Percentiles rank a stretch among this genome's conserved stretches.
phyloP scores from a whole-genome alignment of 92 coral and sea anemone genomes.

The Porites evermanni region DNA sequence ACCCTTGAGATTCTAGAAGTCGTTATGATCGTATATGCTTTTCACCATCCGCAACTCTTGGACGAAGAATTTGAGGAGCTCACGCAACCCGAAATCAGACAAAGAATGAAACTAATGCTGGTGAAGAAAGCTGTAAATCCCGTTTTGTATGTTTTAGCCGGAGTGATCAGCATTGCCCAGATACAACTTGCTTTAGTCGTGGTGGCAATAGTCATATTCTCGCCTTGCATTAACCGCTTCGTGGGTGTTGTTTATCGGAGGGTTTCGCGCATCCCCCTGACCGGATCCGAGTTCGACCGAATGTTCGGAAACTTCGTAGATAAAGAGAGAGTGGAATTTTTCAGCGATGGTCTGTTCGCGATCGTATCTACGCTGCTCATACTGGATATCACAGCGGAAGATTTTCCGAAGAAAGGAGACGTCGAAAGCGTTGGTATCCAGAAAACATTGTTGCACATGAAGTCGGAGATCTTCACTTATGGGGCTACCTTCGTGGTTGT shows the following conservation, averaged over 20 bases:
- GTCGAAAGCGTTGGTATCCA: constrained; percentile 76
- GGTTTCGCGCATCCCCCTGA: constrained; percentile 66
- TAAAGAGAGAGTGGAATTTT: constrained; percentile 96
- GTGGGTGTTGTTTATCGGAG: constrained; percentile 82
- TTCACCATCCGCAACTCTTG: constrained; percentile 76
- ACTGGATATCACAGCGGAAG: constrained; percentile 91
- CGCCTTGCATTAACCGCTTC: constrained; percentile 89
- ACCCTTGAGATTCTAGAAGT: constrained; percentile 84
- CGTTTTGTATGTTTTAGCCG: constrained; percentile 77
- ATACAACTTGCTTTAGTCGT: constrained; percentile 77
- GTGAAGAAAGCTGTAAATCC: constrained; percentile 87
- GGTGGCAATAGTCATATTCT: constrained; percentile 78
- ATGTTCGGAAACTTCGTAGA: constrained; percentile 91
- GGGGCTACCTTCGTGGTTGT: constrained; percentile 91
- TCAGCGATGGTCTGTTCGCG: constrained; percentile 97
- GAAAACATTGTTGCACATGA: constrained; percentile 69
- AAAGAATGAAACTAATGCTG: constrained; percentile 88
- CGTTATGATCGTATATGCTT: constrained; percentile 81
- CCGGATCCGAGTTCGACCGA: constrained; percentile 78
- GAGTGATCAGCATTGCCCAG: constrained; percentile 70
- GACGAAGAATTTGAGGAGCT: constrained; percentile 79
- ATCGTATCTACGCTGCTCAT: constrained; percentile 95
- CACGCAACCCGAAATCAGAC: constrained; percentile 71
- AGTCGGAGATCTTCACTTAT: constrained; percentile 85
- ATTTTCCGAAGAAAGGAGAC: constrained; percentile 75